Evolutionary conservation across 2,888 invertebrate genomes (phyloP).

Genomic region (Diarsia brunnea): DNA sequence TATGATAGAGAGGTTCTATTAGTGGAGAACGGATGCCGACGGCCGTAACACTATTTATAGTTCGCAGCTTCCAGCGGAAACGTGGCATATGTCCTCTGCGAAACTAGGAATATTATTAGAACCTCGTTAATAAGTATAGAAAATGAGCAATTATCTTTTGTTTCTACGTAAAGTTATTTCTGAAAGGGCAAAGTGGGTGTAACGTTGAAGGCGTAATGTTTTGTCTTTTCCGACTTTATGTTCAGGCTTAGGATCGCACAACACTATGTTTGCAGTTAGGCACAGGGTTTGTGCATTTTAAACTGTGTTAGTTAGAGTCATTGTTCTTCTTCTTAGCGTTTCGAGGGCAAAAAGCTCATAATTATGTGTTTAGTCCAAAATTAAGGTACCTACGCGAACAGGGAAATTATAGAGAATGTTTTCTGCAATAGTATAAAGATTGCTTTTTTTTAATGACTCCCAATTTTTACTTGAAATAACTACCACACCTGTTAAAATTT

Average conservation of each 20-base stretch:
- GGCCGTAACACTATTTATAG: not conserved
- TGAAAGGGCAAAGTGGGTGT: not conserved
- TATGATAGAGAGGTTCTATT: not conserved
- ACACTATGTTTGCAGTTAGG: not conserved
- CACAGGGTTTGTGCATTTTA: not conserved
- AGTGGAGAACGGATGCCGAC: not conserved
- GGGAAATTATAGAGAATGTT: not conserved
- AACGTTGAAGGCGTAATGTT: not conserved
- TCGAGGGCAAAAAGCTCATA: not conserved
- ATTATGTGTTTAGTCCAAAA: not conserved
- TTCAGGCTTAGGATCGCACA: not conserved
- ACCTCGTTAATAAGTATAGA: not conserved
- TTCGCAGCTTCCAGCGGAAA: constrained; percentile 5
- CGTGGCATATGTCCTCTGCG: not conserved
- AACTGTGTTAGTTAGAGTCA: not conserved
- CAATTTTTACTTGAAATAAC: not conserved
- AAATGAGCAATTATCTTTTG: not conserved
- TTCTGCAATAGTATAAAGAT: not conserved
- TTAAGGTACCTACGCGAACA: not conserved
- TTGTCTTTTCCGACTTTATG: not conserved
- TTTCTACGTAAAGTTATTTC: not conserved
- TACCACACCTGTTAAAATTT: not conserved
- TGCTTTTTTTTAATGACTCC: not conserved
- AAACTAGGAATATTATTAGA: too few species aligned
- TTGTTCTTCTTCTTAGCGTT: not conserved